These are phyloP conservation scores for Callocephalon fimbriatum DNA, from an alignment of 2,113 vertebrate genomes.

Conservation along the genomic window DNA sequence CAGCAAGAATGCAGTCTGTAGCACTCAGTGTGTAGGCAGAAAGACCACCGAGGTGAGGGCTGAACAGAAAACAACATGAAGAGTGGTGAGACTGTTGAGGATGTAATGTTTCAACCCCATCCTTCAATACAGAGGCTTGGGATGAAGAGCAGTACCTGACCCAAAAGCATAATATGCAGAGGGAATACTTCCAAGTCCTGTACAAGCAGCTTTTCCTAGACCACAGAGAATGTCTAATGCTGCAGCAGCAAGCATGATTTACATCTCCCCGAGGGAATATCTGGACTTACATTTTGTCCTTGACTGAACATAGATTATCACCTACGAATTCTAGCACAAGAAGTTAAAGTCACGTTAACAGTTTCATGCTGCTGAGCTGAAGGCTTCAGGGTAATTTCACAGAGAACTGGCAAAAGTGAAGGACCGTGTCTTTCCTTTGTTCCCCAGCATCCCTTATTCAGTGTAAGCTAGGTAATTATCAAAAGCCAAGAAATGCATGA, in stretches of 20 bases:
- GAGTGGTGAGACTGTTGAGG: background rate
- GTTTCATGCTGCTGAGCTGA: background rate
- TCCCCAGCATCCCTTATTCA: background rate
- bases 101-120: background rate
- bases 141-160: background rate
- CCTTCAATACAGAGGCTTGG: background rate
- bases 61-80: background rate
- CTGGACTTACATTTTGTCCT: background rate
- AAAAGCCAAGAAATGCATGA: constrained; percentile 11
- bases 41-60: background rate
- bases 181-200: background rate
- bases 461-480: background rate
- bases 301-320: background rate
- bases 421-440: background rate
- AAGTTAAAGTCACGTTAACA: background rate
- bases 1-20: background rate
- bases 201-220: background rate
- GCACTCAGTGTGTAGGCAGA: background rate
- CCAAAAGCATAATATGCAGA: accelerated
- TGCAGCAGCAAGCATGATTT: background rate
- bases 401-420: background rate
- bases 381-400: constrained; percentile 11
- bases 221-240: background rate
- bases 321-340: background rate
- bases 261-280: background rate